Percentiles rank a stretch among this genome's conserved stretches.
These are phyloP conservation scores for Drosophila subsilvestris DNA, from an alignment of 2,888 invertebrate genomes.

Conservation along the genomic window DNA sequence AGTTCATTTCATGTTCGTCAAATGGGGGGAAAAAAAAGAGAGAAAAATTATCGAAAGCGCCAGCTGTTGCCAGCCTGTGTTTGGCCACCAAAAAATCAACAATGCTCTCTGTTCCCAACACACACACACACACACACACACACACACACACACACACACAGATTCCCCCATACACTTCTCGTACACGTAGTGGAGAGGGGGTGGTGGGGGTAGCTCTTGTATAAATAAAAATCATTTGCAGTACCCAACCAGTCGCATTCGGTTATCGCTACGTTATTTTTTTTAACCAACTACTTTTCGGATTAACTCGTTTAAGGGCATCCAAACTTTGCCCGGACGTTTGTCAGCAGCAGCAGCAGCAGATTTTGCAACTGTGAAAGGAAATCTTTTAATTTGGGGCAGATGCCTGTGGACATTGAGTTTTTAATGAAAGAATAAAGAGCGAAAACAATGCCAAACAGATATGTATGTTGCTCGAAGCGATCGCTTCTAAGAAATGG, in stretches of 20 bases:
- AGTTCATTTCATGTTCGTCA: slow-evolving; percentile 26
- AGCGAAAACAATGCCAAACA: too few relatives aligned
- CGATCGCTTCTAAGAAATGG: too few relatives aligned
- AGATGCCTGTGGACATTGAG: too few relatives aligned
- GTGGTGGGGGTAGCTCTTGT: slow-evolving; percentile 23
- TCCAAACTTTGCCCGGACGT: neutral
- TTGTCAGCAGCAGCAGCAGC: neutral
- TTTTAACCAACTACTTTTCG: slow-evolving; percentile 44
- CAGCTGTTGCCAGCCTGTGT: slow-evolving; percentile 69
- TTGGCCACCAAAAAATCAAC: slow-evolving; percentile 74
- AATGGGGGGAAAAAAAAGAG: slow-evolving; percentile 34
- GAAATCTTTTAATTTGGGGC: too few relatives aligned
- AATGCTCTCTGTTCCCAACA: slow-evolving; percentile 56
- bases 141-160: slow-evolving; percentile 10
- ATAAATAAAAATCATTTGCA: slow-evolving; percentile 60
- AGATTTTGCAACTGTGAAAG: too few relatives aligned
- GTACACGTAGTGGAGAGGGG: neutral
- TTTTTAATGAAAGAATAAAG: too few relatives aligned
- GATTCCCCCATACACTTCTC: slow-evolving; percentile 13
- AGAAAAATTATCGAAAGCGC: slow-evolving; percentile 49
- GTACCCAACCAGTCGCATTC: slow-evolving; percentile 46
- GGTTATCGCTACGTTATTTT: slow-evolving; percentile 38
- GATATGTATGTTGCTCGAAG: too few relatives aligned
- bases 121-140: slow-evolving; percentile 17
- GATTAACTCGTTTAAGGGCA: slow-evolving; percentile 3